phyloP scores from a whole-genome alignment of 2,113 vertebrate genomes.

The Gobiocypris rarus region DNA sequence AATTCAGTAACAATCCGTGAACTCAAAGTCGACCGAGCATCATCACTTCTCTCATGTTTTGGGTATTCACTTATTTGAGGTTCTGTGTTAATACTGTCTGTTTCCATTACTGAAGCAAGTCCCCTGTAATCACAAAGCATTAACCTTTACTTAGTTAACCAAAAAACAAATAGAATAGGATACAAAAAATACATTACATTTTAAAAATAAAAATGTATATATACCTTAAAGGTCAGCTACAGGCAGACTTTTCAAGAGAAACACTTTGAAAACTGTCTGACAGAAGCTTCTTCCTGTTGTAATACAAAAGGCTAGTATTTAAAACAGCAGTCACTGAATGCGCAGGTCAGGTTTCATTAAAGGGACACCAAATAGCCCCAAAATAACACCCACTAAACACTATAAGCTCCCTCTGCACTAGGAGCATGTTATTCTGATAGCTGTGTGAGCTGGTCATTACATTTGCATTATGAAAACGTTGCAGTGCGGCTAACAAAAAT shows the following conservation, averaged over 20 bases:
- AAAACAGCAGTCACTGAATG: background rate
- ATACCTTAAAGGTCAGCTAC: background rate
- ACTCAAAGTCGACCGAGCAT: slow-evolving; percentile 12
- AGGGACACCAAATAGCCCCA: background rate
- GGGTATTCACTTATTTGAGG: slow-evolving; percentile 34
- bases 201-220: no score
- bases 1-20: slow-evolving; percentile 49
- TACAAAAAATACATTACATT: no score
- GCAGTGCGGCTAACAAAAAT: background rate
- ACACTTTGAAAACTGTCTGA: background rate
- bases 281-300: background rate
- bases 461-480: background rate
- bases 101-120: background rate
- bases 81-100: slow-evolving; percentile 18
- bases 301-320: background rate
- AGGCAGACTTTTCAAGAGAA: background rate
- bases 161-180: background rate
- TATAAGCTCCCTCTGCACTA: background rate
- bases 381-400: background rate
- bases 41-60: slow-evolving; percentile 2
- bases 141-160: background rate
- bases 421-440: background rate
- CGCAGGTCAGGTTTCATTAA: slow-evolving; percentile 38
- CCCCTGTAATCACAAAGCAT: background rate
- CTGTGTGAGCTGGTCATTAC: background rate